Percentiles rank a stretch among this genome's conserved stretches.
Conservation (phyloP, 2,888 invertebrate species). For the Cerastoderma edule region DNA sequence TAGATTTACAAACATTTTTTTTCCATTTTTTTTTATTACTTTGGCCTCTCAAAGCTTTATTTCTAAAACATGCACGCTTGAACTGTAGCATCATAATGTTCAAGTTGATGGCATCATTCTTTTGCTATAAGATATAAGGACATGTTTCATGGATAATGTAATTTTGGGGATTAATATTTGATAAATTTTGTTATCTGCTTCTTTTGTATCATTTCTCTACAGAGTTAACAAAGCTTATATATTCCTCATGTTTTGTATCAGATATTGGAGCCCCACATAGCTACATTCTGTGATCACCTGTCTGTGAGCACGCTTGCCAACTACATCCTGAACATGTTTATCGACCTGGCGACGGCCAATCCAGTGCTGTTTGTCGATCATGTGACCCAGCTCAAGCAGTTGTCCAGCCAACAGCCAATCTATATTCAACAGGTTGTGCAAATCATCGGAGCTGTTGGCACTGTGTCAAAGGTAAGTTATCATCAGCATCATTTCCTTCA, state of each 20-base stretch:
- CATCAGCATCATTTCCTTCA: background rate
- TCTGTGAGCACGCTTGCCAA: slow-evolving; percentile 86
- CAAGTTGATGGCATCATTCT: no score
- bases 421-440: slow-evolving; percentile 79
- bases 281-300: slow-evolving; percentile 92
- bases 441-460: slow-evolving; percentile 83
- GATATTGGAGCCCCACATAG: slow-evolving; percentile 92
- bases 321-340: slow-evolving; percentile 90
- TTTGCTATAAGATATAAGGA: no score
- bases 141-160: no score
- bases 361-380: slow-evolving; percentile 90
- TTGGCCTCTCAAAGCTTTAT: no score
- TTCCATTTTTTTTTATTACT: no score
- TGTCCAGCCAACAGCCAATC: slow-evolving; percentile 80
- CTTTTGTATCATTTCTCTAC: no score
- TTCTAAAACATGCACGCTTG: no score
- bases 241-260: slow-evolving; percentile 79
- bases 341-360: slow-evolving; percentile 89
- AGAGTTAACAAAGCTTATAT: background rate
- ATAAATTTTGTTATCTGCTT: no score
- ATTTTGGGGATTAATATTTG: no score
- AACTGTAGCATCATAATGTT: no score
- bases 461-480: slow-evolving; percentile 79
- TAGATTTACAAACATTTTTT: no score
- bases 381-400: slow-evolving; percentile 88